A percentile compares a stretch with the other conserved stretches of the same genome.
phyloP scores from a whole-genome alignment of 2,888 invertebrate species.

The Acleris holmiana region DNA sequence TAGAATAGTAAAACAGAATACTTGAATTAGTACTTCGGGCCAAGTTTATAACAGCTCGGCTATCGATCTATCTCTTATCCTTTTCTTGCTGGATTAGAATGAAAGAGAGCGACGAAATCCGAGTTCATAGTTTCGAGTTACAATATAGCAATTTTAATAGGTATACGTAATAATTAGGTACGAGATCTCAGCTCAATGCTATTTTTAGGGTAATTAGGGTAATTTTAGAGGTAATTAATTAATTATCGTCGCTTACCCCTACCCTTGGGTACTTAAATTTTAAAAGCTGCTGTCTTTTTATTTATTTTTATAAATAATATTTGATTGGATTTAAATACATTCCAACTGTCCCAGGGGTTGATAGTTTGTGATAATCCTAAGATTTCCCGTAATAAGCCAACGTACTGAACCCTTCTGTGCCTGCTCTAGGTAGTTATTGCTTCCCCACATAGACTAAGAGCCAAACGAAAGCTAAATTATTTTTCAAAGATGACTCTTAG shows the following conservation, averaged over 20 bases:
- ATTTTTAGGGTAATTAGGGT: slow-evolving; percentile 72
- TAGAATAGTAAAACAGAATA: background rate
- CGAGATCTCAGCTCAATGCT: slow-evolving; percentile 84
- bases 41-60: background rate
- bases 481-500: slow-evolving; percentile 37
- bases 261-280: slow-evolving; percentile 60
- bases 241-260: slow-evolving; percentile 73
- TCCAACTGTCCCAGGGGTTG: slow-evolving; percentile 69
- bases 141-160: slow-evolving; percentile 39
- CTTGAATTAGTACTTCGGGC: background rate
- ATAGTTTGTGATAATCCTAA: slow-evolving; percentile 79
- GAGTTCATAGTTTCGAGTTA: slow-evolving; percentile 1
- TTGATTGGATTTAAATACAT: slow-evolving; percentile 51
- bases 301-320: slow-evolving; percentile 20
- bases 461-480: slow-evolving; percentile 22
- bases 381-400: slow-evolving; percentile 79
- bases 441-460: slow-evolving; percentile 44
- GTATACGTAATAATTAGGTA: slow-evolving; percentile 69
- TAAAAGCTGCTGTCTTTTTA: slow-evolving; percentile 20
- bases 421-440: slow-evolving; percentile 74
- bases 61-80: background rate
- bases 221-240: slow-evolving; percentile 60
- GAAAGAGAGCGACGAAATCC: background rate
- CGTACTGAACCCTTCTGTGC: slow-evolving; percentile 84
- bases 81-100: background rate